Evolutionary conservation across 1,140 invertebrate species (phyloP).

Genomic region (Chrysopa pallens): DNA sequence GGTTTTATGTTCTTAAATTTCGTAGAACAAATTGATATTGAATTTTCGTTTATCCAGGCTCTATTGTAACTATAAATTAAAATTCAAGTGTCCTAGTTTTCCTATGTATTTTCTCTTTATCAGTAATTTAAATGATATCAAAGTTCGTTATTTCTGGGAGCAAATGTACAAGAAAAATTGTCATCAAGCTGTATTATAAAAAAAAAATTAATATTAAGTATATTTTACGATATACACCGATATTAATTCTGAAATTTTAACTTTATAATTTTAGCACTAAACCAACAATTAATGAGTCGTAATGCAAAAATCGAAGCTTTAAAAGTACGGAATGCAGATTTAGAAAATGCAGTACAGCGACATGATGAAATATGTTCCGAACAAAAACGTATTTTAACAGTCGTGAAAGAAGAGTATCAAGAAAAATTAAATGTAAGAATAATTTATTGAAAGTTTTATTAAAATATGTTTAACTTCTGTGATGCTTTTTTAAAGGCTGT

Average conservation of each 20-base stretch:
- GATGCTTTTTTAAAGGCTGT: slow-evolving; percentile 28
- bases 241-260: slow-evolving; percentile 5
- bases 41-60: too few relatives aligned
- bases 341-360: slow-evolving; percentile 25
- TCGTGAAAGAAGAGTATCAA: slow-evolving; percentile 30
- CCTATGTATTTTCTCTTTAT: too few relatives aligned
- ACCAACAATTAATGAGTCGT: slow-evolving; percentile 11
- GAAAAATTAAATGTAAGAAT: slow-evolving; percentile 26
- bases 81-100: too few relatives aligned
- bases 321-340: slow-evolving; percentile 23
- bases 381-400: slow-evolving; percentile 29
- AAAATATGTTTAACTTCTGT: slow-evolving; percentile 1
- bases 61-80: too few relatives aligned
- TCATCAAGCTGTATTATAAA: too few relatives aligned
- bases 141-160: too few relatives aligned
- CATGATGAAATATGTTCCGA: slow-evolving; percentile 28
- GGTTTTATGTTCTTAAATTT: too few relatives aligned
- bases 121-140: too few relatives aligned
- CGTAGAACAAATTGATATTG: too few relatives aligned
- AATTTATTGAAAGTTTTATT: slow-evolving; percentile 1
- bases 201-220: background rate
- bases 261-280: slow-evolving; percentile 12
- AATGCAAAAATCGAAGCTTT: slow-evolving; percentile 1
- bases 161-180: too few relatives aligned
- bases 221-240: slow-evolving; percentile 3